Base-by-base conservation (phyloP, 2,113 vertebrate genomes). In the Laticauda colubrina region DNA sequence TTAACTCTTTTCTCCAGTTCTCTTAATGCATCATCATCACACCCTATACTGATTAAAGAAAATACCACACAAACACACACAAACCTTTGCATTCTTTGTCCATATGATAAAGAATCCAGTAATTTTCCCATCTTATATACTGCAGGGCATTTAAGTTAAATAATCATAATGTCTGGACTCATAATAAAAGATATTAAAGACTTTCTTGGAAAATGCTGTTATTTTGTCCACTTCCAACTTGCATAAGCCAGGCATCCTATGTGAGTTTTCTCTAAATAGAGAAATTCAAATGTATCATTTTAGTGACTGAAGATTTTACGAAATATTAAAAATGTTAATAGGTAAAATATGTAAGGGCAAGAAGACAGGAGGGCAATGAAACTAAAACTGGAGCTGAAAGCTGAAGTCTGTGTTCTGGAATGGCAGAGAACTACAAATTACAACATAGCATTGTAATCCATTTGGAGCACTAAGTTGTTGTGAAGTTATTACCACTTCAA, bases 131-230 rank as follows among this genome's bases (percentile, higher is more conserved):
- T 48, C 24, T 26, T n/a, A 34, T 54, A 81, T n/a, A 90, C 11
- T n/a, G 61, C 5, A n/a, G 29, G 11, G 61, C 11, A n/a, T 64
- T n/a, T n/a, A 69, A n/a, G 18, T 54, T 54, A 39, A 90, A 18
- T 51, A 75, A 48, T 39, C 89, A 53, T 43, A 18, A 29, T 75
- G 64, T 90, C 61, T 90, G 29, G 34, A 34, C 24, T 69, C 53
- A 90, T 75, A 26, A 53, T 90, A 90, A 90, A 75, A 34, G 26
- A 90, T 53, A 75, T 75, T 90, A 54, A 53, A 90, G 26, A 75
- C 48, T 75, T 90, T 9, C 26, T 54, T 90, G 26, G 29, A 1
- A 90, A 90, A n/a, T 21, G 6, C 45, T 89, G 45, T 90, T 48
- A 29, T 48, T 64, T 69, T 90, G 48, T 21, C 34, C 59, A 69